phyloP scores from a whole-genome alignment of 2,113 vertebrate species.

The Naja naja region DNA sequence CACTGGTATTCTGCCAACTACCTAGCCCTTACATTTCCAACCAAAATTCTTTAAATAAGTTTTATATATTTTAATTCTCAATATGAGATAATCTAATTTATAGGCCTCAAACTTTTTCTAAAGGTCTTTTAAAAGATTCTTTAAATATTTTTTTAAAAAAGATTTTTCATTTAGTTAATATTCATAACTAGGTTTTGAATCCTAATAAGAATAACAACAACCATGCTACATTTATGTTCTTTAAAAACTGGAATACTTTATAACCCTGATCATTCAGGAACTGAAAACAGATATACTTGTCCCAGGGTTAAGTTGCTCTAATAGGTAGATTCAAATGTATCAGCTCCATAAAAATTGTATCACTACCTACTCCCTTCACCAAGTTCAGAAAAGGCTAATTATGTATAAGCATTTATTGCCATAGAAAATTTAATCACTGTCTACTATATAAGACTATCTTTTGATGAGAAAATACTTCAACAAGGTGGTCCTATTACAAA shows the following conservation, averaged over 20 bases:
- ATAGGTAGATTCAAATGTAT: not conserved
- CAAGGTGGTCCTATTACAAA: constrained; percentile 21
- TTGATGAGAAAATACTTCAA: constrained; percentile 34
- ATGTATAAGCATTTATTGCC: constrained; percentile 26
- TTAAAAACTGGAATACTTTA: constrained; percentile 38
- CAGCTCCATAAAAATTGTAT: constrained; percentile 18
- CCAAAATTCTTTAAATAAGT: not conserved
- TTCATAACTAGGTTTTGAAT: constrained; percentile 53
- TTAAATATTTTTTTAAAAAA: not conserved
- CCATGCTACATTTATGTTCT: constrained; percentile 50
- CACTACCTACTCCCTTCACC: constrained; percentile 17
- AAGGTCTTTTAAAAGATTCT: constrained; percentile 25
- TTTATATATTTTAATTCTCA: constrained; percentile 32
- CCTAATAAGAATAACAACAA: constrained; percentile 42
- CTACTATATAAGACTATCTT: not conserved
- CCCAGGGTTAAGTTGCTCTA: constrained; percentile 9
- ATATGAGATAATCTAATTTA: constrained; percentile 17
- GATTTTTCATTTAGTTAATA: constrained; percentile 38
- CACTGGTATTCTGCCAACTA: not conserved
- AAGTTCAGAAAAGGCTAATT: constrained; percentile 19
- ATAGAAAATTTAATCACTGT: not conserved
- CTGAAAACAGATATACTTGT: constrained; percentile 19
- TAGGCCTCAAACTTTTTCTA: constrained; percentile 18
- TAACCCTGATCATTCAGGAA: constrained; percentile 36
- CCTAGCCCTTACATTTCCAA: not conserved